phyloP scores from a whole-genome alignment of 2,888 invertebrate species.

The Mallateleia sp. region DNA sequence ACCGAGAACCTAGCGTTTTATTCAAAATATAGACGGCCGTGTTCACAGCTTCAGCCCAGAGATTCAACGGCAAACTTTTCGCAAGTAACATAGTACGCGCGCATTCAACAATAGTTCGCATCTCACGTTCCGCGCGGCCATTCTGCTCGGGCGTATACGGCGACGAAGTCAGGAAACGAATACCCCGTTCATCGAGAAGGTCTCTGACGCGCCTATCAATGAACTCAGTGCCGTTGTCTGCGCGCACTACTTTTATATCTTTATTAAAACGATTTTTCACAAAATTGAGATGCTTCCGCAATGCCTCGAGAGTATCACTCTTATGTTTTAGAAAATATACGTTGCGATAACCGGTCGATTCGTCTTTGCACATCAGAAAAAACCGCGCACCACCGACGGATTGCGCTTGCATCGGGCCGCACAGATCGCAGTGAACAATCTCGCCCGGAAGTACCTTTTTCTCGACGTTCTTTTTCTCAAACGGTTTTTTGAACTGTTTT shows the following conservation, averaged over 20 bases:
- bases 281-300: too few species aligned
- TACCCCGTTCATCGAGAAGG: background rate
- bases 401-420: conserved; percentile 26
- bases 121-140: conserved; percentile 59
- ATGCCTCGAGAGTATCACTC: conserved; percentile 21
- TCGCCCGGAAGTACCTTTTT: background rate
- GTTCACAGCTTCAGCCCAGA: conserved; percentile 10
- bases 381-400: conserved; percentile 45
- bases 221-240: background rate
- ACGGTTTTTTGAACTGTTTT: background rate
- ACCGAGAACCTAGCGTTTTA: conserved; percentile 15
- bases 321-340: conserved; percentile 32
- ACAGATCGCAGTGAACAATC: background rate
- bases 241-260: background rate
- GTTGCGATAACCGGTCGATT: conserved; percentile 25
- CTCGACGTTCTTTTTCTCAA: background rate
- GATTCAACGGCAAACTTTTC: background rate
- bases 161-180: background rate
- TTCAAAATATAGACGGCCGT: conserved; percentile 27
- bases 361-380: conserved; percentile 49
- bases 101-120: conserved; percentile 61
- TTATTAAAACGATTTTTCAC: background rate
- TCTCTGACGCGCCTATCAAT: background rate
- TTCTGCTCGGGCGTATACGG: conserved; percentile 75
- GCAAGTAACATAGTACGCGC: conserved; percentile 38